Percentiles rank a stretch among this genome's conserved stretches.
Conservation (phyloP, 2,888 invertebrate species). For the Drosophila mayaguana region DNA sequence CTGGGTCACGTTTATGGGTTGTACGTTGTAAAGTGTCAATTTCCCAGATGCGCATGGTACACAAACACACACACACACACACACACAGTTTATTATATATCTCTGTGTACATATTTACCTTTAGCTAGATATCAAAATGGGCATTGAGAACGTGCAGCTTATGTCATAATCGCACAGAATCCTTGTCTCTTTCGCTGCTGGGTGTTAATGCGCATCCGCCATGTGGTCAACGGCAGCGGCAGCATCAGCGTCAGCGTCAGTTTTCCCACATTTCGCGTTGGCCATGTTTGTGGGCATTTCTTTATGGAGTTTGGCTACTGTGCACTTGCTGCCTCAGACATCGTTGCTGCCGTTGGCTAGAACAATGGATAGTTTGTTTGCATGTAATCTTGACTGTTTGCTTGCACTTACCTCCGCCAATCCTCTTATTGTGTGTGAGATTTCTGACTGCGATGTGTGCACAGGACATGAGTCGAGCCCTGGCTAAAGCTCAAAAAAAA, state of each 20-base stretch:
- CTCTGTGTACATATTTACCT: neutral
- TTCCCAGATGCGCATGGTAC: slow-evolving; percentile 63
- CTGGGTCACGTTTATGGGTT: slow-evolving; percentile 78
- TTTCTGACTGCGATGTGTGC: slow-evolving; percentile 55
- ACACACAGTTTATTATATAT: neutral
- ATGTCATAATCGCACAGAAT: slow-evolving; percentile 73
- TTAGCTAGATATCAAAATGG: slow-evolving; percentile 36
- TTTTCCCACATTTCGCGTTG: slow-evolving; percentile 72
- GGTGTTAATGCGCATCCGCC: slow-evolving; percentile 69
- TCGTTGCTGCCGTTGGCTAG: slow-evolving; percentile 40
- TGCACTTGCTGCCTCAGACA: slow-evolving; percentile 53
- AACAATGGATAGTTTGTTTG: slow-evolving; percentile 79
- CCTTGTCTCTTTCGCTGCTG: slow-evolving; percentile 42
- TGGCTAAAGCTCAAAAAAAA: slow-evolving; percentile 6
- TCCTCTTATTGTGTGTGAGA: slow-evolving; percentile 38
- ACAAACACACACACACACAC: slow-evolving; percentile 17
- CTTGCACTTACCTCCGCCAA: slow-evolving; percentile 10
- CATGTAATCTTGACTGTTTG: slow-evolving; percentile 60
- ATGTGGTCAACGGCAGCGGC: slow-evolving; percentile 22
- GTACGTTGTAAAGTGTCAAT: slow-evolving; percentile 80
- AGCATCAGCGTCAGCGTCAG: slow-evolving; percentile 39
- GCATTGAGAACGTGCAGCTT: slow-evolving; percentile 73
- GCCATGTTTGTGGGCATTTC: slow-evolving; percentile 69
- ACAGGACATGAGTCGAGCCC: slow-evolving; percentile 67
- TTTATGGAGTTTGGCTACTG: slow-evolving; percentile 65